Evolutionary conservation across 2,888 invertebrate species (phyloP), one percentile per base, ranked within the genome.

Genomic region (Megamerina dolium): DNA sequence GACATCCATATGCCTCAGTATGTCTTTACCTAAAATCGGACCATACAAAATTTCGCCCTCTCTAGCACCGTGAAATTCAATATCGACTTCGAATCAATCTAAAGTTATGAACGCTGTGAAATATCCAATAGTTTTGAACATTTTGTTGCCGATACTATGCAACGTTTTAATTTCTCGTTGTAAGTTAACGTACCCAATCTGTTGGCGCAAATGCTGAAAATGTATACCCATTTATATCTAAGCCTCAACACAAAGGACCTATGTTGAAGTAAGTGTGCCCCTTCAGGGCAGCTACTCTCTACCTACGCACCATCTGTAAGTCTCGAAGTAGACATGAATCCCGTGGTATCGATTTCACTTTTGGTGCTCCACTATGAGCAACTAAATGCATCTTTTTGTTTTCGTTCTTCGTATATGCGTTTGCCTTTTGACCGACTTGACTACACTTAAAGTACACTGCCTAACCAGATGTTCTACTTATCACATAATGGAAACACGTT

Each of bases 1-100:
- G 4, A 49, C 14, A 30, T 49, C 42, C 1, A 49, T 48, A 5
- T 41, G 42, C 4, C 18, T 43, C 3, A 49, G 27, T 1, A 53
- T 26, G 14, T 45, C 43, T 31, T 44, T 53, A 3, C 51, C 51
- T 4, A 51, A 29, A n/a, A 53, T 34, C 4, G 45, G 44, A 1
- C 43, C 30, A 30, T 45, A 50, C n/a, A 31, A 23, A n/a, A 49
- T 46, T 27, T 48, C 49, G 17, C 23, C 4, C 13, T 39, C 46
- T 1, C 30, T 19, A 2, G 43, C 42, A 3, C 49, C 46, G n/a
- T 51, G 41, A 21, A 49, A 46, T 13, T 19, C 42, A 2, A 49
- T 21, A 4, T 41, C 18, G 1, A 52, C 13, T 2, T 14, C 9
- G 2, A 51, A 27, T 12, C 21, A 40, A 30, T 51, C 50, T 18